A percentile compares a stretch with the other conserved stretches of the same genome.
Evolutionary conservation across 1,140 invertebrate genomes (phyloP).

Genomic region (Tribolium madens): DNA sequence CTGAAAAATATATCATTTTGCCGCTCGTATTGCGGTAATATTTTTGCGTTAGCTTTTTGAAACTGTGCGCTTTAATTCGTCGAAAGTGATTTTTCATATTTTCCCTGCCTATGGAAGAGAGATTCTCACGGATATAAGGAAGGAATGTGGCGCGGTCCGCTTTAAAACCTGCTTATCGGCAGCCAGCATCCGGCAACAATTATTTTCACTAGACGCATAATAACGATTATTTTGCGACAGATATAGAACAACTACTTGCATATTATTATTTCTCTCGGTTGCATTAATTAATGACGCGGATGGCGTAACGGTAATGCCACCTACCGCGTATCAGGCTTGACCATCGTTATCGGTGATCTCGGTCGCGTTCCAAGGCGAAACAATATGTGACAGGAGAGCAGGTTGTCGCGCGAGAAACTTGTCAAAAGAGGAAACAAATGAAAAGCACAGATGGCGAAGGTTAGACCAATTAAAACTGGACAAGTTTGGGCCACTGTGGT

Average conservation of each 20-base stretch:
- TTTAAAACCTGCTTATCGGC: conserved; percentile 25
- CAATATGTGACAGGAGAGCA: conserved; percentile 28
- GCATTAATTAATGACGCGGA: conserved; percentile 24
- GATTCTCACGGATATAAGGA: conserved; percentile 26
- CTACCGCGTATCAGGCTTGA: conserved; percentile 30
- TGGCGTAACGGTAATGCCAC: conserved; percentile 32
- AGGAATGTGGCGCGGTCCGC: conserved; percentile 23
- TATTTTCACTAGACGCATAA: conserved; percentile 30
- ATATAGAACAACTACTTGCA: conserved; percentile 26
- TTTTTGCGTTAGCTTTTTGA: conserved; percentile 17
- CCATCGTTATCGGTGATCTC: conserved; percentile 22
- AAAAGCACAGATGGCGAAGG: no score
- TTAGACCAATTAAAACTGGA: no score
- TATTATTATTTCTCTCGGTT: conserved; percentile 31
- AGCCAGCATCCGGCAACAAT: conserved; percentile 27
- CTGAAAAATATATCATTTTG: conserved; percentile 49
- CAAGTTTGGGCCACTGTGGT: no score
- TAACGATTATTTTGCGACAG: conserved; percentile 31
- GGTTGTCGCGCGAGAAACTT: not conserved
- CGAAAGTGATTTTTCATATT: conserved; percentile 3
- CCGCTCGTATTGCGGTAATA: conserved; percentile 42
- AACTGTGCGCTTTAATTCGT: conserved; percentile 1
- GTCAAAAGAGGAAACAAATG: not conserved
- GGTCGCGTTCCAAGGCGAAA: conserved; percentile 16
- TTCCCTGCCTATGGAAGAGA: not conserved